Conservation (phyloP, 2,113 vertebrate genomes). For the Myrmecophaga tridactyla region DNA sequence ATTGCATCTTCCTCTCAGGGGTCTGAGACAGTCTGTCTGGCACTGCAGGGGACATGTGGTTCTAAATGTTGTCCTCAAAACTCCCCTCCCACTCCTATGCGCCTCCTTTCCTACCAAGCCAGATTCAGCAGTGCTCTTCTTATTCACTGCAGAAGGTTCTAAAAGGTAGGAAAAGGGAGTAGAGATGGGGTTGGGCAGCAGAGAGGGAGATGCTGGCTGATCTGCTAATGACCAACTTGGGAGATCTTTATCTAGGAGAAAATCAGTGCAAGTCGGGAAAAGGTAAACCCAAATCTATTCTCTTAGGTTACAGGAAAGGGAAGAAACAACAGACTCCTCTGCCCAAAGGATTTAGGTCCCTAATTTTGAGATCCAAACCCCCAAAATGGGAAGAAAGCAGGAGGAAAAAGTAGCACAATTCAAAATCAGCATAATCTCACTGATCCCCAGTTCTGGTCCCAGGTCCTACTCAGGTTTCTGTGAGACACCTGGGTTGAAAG, state of each 20-base stretch:
- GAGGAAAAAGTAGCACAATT: neutral
- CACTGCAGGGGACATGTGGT: neutral
- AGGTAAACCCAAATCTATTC: accelerated
- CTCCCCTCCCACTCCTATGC: neutral
- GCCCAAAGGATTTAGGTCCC: neutral
- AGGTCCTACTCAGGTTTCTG: neutral
- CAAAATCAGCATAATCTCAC: neutral
- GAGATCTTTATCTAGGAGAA: neutral
- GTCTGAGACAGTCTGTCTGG: slow-evolving; percentile 35
- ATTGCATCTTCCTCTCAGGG: slow-evolving; percentile 34
- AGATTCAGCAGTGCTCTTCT: neutral
- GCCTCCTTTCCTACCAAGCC: neutral
- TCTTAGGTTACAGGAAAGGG: neutral
- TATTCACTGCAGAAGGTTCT: neutral
- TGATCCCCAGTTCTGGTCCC: neutral
- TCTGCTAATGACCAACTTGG: neutral
- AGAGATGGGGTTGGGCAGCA: too few species aligned
- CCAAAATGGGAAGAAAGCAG: neutral
- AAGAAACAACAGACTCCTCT: neutral
- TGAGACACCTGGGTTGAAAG: neutral
- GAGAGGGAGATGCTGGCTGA: neutral
- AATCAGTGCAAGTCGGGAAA: neutral
- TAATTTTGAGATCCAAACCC: neutral
- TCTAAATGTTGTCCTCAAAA: neutral
- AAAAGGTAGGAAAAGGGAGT: neutral